A percentile compares a stretch with the other conserved stretches of the same genome.
These are phyloP conservation scores for Cataglyphis rosenhaueri DNA, from an alignment of 2,888 invertebrate genomes.

Conservation along the genomic window DNA sequence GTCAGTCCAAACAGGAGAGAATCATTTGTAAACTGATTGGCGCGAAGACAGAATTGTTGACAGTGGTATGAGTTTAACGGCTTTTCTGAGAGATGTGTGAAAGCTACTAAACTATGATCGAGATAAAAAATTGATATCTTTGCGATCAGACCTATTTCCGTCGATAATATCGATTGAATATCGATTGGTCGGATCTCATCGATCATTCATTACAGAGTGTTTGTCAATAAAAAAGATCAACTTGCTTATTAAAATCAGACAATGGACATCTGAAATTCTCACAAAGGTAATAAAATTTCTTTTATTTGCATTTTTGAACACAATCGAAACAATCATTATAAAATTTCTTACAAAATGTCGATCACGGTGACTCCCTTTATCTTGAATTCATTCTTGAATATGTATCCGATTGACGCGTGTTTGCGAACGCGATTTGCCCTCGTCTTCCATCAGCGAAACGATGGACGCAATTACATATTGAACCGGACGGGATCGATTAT, in stretches of 20 bases:
- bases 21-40: conserved; percentile 76
- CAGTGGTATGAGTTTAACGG: not conserved
- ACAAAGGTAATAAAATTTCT: conserved; percentile 8
- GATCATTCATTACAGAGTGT: conserved; percentile 14
- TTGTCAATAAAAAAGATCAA: not conserved
- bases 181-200: not conserved
- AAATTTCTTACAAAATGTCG: conserved; percentile 18
- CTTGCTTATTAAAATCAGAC: not conserved
- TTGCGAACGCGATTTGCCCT: not conserved
- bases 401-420: conserved; percentile 28
- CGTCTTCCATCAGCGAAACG: conserved; percentile 22
- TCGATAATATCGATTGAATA: not conserved
- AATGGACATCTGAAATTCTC: conserved; percentile 12
- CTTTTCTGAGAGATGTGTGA: conserved; percentile 3
- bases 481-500: conserved; percentile 69
- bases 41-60: not conserved
- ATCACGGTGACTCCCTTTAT: not conserved
- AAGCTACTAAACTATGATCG: not conserved
- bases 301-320: not conserved
- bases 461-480: conserved; percentile 62
- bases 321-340: not conserved
- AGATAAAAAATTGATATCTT: not conserved
- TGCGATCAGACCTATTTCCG: not conserved
- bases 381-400: conserved; percentile 31
- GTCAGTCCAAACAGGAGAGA: conserved; percentile 77